Conservation (phyloP, 2,113 vertebrate genomes). For the Pachyramphus minor region DNA sequence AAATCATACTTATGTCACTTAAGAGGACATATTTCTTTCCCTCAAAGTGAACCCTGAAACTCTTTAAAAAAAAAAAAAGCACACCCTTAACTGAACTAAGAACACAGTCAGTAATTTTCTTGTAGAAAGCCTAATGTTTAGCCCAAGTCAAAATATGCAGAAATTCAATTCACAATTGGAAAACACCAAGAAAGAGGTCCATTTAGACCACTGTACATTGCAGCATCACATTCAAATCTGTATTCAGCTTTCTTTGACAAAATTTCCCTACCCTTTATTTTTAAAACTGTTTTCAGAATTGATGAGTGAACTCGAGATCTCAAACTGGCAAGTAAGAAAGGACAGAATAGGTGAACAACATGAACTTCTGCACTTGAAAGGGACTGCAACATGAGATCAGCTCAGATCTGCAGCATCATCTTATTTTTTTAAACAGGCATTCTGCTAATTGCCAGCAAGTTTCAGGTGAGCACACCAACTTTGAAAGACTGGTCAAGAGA, state of each 20-base stretch:
- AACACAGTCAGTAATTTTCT: not conserved
- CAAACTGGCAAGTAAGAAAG: not conserved
- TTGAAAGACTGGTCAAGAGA: not conserved
- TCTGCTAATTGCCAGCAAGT: not conserved
- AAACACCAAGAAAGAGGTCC: not conserved
- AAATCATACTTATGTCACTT: not conserved
- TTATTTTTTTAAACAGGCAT: not conserved
- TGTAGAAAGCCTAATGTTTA: not conserved
- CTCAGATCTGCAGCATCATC: not conserved
- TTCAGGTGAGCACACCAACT: not conserved
- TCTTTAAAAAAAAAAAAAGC: not conserved
- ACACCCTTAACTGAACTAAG: not conserved
- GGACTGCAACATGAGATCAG: not conserved
- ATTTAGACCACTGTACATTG: not conserved
- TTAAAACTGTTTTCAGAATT: not conserved
- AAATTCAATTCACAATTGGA: not conserved
- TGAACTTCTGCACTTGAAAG: not conserved
- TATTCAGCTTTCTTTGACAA: not conserved
- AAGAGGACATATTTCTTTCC: not conserved
- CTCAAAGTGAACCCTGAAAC: not conserved
- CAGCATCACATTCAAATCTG: not conserved
- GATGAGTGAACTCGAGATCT: not conserved
- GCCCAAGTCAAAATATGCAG: not conserved
- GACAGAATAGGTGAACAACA: not conserved
- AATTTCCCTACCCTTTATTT: not conserved